Evolutionary conservation across 2,888 invertebrate species (phyloP).

Genomic region (Epirrhoe tristata): DNA sequence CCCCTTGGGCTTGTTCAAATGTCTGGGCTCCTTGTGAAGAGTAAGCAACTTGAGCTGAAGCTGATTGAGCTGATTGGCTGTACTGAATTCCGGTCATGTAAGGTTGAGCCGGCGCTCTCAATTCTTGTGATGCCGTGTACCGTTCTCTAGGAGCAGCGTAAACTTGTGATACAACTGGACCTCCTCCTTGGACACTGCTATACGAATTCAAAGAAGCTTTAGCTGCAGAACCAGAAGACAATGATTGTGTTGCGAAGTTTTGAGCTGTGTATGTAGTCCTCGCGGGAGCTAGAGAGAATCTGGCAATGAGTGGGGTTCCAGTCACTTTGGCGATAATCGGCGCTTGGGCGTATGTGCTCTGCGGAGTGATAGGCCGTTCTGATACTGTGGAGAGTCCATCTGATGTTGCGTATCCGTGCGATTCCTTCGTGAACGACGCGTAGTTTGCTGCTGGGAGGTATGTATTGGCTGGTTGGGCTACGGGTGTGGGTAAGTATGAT

Average conservation of each 20-base stretch:
- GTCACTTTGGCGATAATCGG: slow-evolving; percentile 82
- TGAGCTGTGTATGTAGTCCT: slow-evolving; percentile 67
- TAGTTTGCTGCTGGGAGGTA: slow-evolving; percentile 58
- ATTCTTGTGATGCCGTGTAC: slow-evolving; percentile 66
- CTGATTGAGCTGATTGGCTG: slow-evolving; percentile 53
- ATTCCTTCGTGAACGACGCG: slow-evolving; percentile 60
- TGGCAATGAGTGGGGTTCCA: slow-evolving; percentile 76
- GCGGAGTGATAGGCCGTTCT: slow-evolving; percentile 69
- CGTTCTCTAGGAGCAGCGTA: slow-evolving; percentile 69
- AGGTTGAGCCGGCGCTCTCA: slow-evolving; percentile 59
- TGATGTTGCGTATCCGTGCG: slow-evolving; percentile 84
- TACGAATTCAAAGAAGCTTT: slow-evolving; percentile 77
- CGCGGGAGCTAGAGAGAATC: slow-evolving; percentile 65
- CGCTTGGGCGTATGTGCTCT: slow-evolving; percentile 79
- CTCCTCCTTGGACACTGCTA: slow-evolving; percentile 63
- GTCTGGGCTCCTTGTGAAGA: slow-evolving; percentile 38
- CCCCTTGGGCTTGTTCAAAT: slow-evolving; percentile 50
- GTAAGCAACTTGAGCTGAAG: slow-evolving; percentile 17
- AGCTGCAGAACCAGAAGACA: slow-evolving; percentile 66
- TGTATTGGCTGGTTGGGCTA: slow-evolving; percentile 57
- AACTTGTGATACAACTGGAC: slow-evolving; percentile 80
- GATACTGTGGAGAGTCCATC: slow-evolving; percentile 77
- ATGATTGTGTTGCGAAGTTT: slow-evolving; percentile 64
- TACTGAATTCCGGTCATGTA: slow-evolving; percentile 58
- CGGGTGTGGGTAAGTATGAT: slow-evolving; percentile 7